phyloP scores from a whole-genome alignment of 2,113 vertebrate genomes.

The Serranochromis macrocephalus region DNA sequence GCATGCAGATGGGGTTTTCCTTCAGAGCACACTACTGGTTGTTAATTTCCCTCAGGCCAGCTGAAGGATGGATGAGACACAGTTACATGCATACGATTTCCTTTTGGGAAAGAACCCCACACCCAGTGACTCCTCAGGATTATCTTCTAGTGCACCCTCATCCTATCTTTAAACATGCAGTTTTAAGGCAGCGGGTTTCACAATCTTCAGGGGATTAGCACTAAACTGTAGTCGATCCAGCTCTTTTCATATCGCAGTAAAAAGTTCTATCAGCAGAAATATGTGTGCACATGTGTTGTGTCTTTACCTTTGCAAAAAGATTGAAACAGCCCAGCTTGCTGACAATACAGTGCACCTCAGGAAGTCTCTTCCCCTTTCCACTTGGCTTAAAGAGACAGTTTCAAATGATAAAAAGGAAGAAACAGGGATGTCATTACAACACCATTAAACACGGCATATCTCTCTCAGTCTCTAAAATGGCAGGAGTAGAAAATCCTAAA shows the following conservation, averaged over 20 bases:
- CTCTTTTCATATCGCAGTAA: neutral
- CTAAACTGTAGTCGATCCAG: neutral
- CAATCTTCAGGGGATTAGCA: neutral
- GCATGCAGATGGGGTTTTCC: neutral
- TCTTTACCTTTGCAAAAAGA: conserved; percentile 90
- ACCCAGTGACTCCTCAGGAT: conserved; percentile 16
- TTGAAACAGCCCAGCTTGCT: conserved; percentile 97
- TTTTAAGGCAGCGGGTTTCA: neutral
- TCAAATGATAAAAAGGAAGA: neutral
- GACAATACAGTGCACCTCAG: conserved; percentile 95
- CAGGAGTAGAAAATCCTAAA: neutral
- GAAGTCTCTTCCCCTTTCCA: conserved; percentile 91
- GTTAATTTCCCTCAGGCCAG: neutral
- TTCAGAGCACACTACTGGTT: neutral
- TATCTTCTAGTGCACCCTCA: neutral
- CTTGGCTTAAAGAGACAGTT: conserved; percentile 65
- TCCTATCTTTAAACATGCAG: neutral
- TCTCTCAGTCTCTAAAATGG: neutral
- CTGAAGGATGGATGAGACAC: neutral
- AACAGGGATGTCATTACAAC: neutral
- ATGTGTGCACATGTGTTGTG: neutral
- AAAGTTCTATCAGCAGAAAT: neutral
- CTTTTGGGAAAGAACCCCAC: conserved; percentile 1
- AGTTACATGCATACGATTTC: neutral
- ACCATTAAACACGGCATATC: neutral